A percentile compares a stretch with the other conserved stretches of the same genome.
Conservation (phyloP, 2,888 invertebrate species). For the Laspeyria flexula region DNA sequence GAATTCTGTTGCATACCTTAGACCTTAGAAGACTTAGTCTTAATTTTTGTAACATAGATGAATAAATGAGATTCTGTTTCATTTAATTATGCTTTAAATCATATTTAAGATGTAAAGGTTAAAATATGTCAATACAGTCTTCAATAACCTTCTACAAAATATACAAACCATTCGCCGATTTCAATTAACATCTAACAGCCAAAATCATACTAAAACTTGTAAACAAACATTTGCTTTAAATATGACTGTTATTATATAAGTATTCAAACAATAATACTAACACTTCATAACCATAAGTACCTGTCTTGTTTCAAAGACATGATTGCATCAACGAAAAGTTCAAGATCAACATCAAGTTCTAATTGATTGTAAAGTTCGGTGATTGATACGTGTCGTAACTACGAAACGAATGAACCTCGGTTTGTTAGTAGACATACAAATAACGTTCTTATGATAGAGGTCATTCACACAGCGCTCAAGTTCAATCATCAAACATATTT, state of each 20-base stretch:
- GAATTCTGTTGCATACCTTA: too few species aligned
- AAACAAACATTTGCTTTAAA: background rate
- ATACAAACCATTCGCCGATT: background rate
- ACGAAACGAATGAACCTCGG: conserved; percentile 6
- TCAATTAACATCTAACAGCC: background rate
- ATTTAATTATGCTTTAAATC: background rate
- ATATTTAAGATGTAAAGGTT: background rate
- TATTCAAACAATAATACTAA: background rate
- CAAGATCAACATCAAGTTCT: conserved; percentile 30
- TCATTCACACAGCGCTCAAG: conserved; percentile 27
- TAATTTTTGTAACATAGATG: too few species aligned
- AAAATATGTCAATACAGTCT: too few species aligned
- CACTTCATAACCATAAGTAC: background rate
- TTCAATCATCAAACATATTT: conserved; percentile 20
- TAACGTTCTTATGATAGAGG: conserved; percentile 20
- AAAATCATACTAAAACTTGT: background rate
- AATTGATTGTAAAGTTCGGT: conserved; percentile 31
- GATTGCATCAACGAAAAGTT: conserved; percentile 36
- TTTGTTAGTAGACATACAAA: conserved; percentile 13
- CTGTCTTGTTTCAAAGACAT: background rate
- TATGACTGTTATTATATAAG: background rate
- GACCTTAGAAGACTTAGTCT: too few species aligned
- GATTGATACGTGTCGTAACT: conserved; percentile 30
- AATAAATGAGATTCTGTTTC: too few species aligned
- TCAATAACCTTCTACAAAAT: background rate